Evolutionary conservation across 2,888 invertebrate species (phyloP).

Genomic region (Thecophora atra): DNA sequence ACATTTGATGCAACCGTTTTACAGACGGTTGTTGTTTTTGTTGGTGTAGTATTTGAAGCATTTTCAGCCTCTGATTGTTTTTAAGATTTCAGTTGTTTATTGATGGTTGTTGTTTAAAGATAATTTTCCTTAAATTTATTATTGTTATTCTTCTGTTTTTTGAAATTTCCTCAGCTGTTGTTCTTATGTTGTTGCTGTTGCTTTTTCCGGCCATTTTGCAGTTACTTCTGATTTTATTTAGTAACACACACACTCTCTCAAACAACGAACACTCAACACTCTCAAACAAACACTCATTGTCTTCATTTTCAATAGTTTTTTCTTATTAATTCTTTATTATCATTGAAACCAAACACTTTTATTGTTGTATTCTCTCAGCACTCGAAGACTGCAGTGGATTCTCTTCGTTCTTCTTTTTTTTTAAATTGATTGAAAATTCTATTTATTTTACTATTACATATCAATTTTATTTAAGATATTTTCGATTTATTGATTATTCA

Average conservation of each 20-base stretch:
- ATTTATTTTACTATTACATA: too few species aligned
- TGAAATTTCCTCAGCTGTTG: neutral
- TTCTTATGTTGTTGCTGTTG: too few species aligned
- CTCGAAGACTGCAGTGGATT: neutral
- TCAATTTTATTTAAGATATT: too few species aligned
- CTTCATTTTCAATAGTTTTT: too few species aligned
- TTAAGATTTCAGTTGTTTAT: neutral
- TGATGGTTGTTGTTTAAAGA: neutral
- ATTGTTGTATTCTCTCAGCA: neutral
- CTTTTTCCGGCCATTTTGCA: too few species aligned
- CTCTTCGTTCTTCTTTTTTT: too few species aligned
- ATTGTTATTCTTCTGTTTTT: neutral
- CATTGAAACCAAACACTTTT: too few species aligned
- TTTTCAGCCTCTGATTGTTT: neutral
- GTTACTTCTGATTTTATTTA: too few species aligned
- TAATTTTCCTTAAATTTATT: conserved; percentile 12
- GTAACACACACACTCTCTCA: too few species aligned
- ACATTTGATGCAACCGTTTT: neutral
- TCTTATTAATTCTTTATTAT: conserved; percentile 11
- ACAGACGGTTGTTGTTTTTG: neutral
- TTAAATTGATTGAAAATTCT: too few species aligned
- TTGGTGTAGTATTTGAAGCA: neutral
- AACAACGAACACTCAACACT: too few species aligned
- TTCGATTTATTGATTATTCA: neutral
- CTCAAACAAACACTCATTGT: too few species aligned